These are phyloP conservation scores for Astur gentilis DNA, from an alignment of 2,113 vertebrate species.

Conservation along the genomic window DNA sequence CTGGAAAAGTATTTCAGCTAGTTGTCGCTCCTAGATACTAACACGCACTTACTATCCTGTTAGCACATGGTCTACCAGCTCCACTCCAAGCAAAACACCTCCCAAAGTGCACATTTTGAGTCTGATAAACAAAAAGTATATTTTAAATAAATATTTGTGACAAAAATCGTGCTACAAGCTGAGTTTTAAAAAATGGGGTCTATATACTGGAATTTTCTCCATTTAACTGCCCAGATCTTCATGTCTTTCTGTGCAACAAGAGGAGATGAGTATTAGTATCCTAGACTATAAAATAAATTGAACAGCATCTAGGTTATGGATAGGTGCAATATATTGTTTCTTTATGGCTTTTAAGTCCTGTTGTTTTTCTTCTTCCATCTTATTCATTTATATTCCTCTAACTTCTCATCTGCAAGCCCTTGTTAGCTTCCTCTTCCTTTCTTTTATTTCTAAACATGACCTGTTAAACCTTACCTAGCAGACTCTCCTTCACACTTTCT, in stretches of 20 bases:
- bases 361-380: background rate
- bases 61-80: background rate
- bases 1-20: background rate
- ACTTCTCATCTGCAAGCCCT: background rate
- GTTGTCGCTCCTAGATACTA: background rate
- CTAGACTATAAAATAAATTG: background rate
- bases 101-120: background rate
- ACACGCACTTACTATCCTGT: rapidly evolving
- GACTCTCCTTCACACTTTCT: background rate
- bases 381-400: background rate
- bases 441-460: background rate
- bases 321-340: background rate
- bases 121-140: background rate
- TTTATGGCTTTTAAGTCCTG: background rate
- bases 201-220: background rate
- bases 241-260: background rate
- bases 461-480: background rate
- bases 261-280: background rate
- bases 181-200: background rate
- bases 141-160: background rate
- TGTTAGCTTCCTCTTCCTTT: background rate
- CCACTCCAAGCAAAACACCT: background rate
- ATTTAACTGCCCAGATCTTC: background rate
- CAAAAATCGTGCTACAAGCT: background rate
- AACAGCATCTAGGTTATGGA: background rate